A percentile compares a stretch with the other conserved stretches of the same genome.
These are phyloP conservation scores for Sphenopsis melanotis DNA, from an alignment of 2,797 vertebrate genomes.

Conservation along the genomic window DNA sequence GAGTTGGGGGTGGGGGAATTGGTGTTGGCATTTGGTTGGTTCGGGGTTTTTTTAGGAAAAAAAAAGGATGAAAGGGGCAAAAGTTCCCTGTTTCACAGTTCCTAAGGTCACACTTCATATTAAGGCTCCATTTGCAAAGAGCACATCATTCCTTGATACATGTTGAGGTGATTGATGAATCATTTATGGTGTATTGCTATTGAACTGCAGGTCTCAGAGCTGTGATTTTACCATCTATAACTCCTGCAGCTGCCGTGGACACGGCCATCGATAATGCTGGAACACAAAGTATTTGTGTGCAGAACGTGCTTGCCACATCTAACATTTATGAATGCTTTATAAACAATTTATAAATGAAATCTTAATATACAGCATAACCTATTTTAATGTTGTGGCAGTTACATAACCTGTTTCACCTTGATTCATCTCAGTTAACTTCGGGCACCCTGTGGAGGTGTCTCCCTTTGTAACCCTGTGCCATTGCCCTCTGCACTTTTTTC, in stretches of 20 bases:
- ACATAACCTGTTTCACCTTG: conserved; percentile 16
- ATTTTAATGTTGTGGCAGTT: conserved; percentile 19
- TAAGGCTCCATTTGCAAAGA: conserved; percentile 22
- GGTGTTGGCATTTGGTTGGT: background rate
- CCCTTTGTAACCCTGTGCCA: background rate
- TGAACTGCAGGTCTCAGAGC: conserved; percentile 15
- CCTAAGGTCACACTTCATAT: conserved; percentile 17
- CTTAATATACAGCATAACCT: conserved; percentile 12
- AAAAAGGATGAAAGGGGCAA: background rate
- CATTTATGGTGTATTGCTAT: conserved; percentile 25
- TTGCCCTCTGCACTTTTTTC: background rate
- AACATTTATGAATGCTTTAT: conserved; percentile 50
- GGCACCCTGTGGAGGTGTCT: background rate
- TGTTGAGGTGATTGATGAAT: conserved; percentile 38
- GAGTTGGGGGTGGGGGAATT: background rate
- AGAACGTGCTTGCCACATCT: conserved; percentile 15
- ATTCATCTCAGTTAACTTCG: background rate
- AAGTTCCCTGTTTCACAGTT: background rate
- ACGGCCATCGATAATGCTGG: background rate
- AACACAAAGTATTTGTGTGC: background rate
- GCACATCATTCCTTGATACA: conserved; percentile 22
- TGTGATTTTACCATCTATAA: conserved; percentile 15
- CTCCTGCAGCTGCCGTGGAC: background rate
- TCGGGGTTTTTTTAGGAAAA: background rate
- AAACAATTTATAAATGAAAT: conserved; percentile 57